Evolutionary conservation across 2,888 invertebrate species (phyloP).

Genomic region (Agrenia bidenticulata): DNA sequence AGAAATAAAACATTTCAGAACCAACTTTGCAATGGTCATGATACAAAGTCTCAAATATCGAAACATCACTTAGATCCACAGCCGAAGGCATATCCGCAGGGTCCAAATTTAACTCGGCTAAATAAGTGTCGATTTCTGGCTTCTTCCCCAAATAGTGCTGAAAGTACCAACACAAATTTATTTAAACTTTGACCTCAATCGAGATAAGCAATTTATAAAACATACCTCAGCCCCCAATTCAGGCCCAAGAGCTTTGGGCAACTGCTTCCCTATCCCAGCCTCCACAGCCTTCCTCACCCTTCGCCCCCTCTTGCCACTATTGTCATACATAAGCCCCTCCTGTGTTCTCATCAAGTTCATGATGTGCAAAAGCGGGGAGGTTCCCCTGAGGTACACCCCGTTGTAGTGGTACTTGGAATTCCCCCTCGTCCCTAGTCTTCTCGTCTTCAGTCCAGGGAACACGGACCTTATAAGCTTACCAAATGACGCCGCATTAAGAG

Average conservation of each 20-base stretch:
- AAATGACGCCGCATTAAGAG: constrained; percentile 17
- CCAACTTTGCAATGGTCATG: constrained; percentile 12
- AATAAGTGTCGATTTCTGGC: not conserved
- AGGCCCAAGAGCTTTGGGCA: constrained; percentile 22
- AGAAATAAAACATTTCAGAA: too few species aligned
- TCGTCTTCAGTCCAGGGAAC: constrained; percentile 16
- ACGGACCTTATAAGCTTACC: constrained; percentile 17
- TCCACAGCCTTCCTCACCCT: constrained; percentile 25
- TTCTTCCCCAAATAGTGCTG: constrained; percentile 30
- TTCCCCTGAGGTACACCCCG: constrained; percentile 12
- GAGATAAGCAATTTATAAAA: not conserved
- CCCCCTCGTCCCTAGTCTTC: constrained; percentile 15
- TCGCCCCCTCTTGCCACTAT: constrained; percentile 28
- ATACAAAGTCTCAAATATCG: constrained; percentile 27
- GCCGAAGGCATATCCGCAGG: constrained; percentile 14
- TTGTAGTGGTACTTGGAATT: constrained; percentile 21
- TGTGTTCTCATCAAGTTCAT: constrained; percentile 30
- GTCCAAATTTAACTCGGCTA: constrained; percentile 14
- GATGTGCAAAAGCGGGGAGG: constrained; percentile 24
- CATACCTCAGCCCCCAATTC: constrained; percentile 14
- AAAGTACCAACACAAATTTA: not conserved
- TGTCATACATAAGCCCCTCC: constrained; percentile 34
- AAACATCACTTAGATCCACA: constrained; percentile 6
- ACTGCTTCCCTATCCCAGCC: constrained; percentile 18
- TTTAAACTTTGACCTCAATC: not conserved